Base-by-base conservation (phyloP, 2,888 invertebrate species). In the Asteroscopus sphinx region DNA sequence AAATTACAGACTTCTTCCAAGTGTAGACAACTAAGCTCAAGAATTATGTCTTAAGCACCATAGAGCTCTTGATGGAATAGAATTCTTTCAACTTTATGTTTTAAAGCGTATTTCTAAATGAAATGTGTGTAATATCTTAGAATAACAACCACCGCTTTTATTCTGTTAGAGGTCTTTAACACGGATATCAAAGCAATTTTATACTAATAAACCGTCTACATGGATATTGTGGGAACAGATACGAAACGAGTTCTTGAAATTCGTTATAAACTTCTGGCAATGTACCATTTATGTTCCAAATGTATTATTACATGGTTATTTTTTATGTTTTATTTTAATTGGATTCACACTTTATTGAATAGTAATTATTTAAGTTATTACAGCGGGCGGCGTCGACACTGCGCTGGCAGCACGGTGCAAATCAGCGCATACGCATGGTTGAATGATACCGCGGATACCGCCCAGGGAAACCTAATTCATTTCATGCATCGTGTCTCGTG, bases 391-490 rank as follows among this genome's bases (percentile, higher is more conserved):
- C n/a, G n/a, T n/a, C n/a, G n/a, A n/a, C 67, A 72, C 63, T 67
- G 73, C 73, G 69, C 67, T 69, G 72, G 68, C 77, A 69, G 68
- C 66, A 39, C 60, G 57, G 46, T 52, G 67, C 56, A 66, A 71
- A 71, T 75, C 66, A 67, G 55, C 68, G 70, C 71, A 74, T 75
- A 79, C 75, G 76, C 77, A 77, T 67, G 69, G 62, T 65, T 75
- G 80, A 85, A 81, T 81, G 77, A 80, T 81, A 79, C 72, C 80
- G 83, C 85, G 85, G 77, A 80, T 81, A 79, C 72, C 80, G 83
- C 85, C 85, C 72, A 75, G 79, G 82, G 85, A 83, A 83, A 82
- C 82, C 81, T 83, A 84, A 86, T 86, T 86, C 81, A 85, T 88
- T 88, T 86, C 82, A 86, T 84, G 85, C 87, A 76, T 85, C 81